Percentiles rank a stretch among this genome's conserved stretches.
Conservation (phyloP, 2,113 vertebrate genomes). For the Parus major region DNA sequence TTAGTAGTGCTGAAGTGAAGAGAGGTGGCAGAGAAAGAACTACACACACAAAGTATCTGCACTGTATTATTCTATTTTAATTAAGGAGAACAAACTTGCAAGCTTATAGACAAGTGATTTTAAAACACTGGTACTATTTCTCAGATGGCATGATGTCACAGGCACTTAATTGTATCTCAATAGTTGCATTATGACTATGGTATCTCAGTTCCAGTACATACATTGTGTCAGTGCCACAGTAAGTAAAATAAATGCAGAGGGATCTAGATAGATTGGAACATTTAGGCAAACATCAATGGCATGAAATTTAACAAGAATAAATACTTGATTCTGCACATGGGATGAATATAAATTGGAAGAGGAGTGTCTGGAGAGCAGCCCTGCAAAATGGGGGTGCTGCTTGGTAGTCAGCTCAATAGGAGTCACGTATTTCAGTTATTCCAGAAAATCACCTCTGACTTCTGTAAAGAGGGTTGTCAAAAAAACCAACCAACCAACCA, state of each 20-base stretch:
- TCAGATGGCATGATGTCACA: background rate
- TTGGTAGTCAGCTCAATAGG: rapidly evolving
- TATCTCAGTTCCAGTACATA: background rate
- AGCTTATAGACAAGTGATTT: background rate
- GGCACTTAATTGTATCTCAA: background rate
- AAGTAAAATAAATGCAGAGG: background rate
- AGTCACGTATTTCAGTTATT: background rate
- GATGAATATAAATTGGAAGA: background rate
- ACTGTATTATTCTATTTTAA: background rate
- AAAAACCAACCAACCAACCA: background rate
- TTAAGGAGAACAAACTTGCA: background rate
- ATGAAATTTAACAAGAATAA: background rate
- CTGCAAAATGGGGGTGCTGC: background rate
- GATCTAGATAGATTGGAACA: background rate
- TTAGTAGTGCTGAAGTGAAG: background rate
- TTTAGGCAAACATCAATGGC: background rate
- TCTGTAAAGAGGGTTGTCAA: background rate
- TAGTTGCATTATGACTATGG: background rate
- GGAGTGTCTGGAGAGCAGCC: background rate
- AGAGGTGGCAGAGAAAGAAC: background rate
- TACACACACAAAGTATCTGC: no score
- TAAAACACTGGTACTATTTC: background rate
- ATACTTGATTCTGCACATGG: background rate
- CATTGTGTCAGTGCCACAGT: background rate
- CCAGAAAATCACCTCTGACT: background rate